Percentiles rank a stretch among this genome's conserved stretches.
Evolutionary conservation across 2,888 invertebrate species (phyloP).

Genomic region (Vanessa cardui): DNA sequence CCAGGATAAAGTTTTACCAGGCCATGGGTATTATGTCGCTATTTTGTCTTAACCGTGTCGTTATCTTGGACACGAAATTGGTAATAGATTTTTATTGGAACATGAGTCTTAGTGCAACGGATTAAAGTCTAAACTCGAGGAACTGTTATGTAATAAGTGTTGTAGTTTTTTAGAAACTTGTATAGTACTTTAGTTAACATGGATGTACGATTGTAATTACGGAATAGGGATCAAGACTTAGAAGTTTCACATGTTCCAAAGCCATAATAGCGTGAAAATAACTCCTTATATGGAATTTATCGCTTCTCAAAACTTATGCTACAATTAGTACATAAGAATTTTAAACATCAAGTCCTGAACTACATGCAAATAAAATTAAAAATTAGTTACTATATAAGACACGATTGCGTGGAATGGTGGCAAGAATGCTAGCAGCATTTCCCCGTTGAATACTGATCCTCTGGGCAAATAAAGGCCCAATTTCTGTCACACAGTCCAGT

Average conservation of each 20-base stretch:
- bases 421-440: too few species aligned
- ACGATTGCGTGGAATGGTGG: too few species aligned
- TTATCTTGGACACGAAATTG: neutral
- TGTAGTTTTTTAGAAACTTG: conserved; percentile 5
- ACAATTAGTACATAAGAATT: too few species aligned
- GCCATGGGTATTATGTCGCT: neutral
- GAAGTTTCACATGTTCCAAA: neutral
- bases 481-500: too few species aligned
- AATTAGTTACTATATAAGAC: too few species aligned
- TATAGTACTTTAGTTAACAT: neutral
- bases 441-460: too few species aligned
- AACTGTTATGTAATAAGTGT: neutral
- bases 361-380: too few species aligned
- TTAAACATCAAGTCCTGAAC: too few species aligned
- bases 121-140: neutral
- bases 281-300: too few species aligned
- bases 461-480: too few species aligned
- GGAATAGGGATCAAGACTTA: neutral
- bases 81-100: neutral
- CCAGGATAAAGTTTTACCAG: neutral
- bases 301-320: too few species aligned
- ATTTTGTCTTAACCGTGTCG: neutral
- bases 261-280: neutral
- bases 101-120: neutral
- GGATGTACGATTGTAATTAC: neutral